Base-by-base conservation (phyloP, 2,113 vertebrate genomes). In the Semicossyphus pulcher region DNA sequence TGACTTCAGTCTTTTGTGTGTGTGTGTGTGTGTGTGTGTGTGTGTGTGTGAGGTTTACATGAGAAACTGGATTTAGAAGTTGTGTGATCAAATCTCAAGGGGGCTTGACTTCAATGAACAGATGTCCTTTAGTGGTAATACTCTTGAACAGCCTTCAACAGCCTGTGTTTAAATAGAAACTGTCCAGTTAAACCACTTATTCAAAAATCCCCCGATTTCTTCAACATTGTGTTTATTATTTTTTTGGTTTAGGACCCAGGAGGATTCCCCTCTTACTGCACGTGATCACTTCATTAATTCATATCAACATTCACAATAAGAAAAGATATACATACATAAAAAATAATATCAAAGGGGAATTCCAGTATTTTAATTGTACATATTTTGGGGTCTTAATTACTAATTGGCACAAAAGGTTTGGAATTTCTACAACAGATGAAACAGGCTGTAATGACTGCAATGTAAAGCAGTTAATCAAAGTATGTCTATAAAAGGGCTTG, bases 1-100 rank as follows among this genome's bases (percentile, higher is more conserved):
- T 14, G 49, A 53, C 56, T 42, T 52, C 18, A 42, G 57, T 21
- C 14, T 11, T 61, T 18, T 47, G 54, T 32, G 25, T 54, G 21
- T 32, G n/a, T 48, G 49, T 15, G 32, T 57, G 28, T 62, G 54
- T 26, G 32, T 21, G 49, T 39, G 54, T n/a, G n/a, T n/a, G n/a
- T n/a, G n/a, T n/a, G 29, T 3, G 28, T 48, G 31, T 25, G 18
- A 25, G 23, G 23, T 36, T 32, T 47, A 26, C 52, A 67, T 84
- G 73, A 59, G 65, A 91, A 88, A 82, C 63, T 65, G 73, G 73
- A 82, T 74, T 67, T 51, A 26, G n/a, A 53, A 32, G 32, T 58
- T 44, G 21, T 25, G 58, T 32, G 53, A 34, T 70, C n/a, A 56
- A 36, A 60, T 32, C 70, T 67, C 61, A 25, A 54, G 65, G n/a